Base-by-base conservation (phyloP, 2,888 invertebrate species). In the Epinotia ramella region DNA sequence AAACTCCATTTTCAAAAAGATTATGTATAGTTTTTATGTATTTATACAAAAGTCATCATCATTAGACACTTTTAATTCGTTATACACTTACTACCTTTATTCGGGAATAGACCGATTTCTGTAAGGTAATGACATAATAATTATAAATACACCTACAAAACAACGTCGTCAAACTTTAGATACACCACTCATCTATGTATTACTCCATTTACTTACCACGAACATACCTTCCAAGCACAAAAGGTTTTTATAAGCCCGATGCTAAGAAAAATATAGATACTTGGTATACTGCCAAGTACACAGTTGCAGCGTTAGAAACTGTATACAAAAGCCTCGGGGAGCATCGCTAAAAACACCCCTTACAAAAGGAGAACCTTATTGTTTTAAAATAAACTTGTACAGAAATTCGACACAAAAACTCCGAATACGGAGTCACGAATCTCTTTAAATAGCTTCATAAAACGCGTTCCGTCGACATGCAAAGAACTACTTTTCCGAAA, bases 391-490 rank as follows among this genome's bases (percentile, higher is more conserved):
- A 69, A 69, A 69, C 56, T 73, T 68, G n/a, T 74, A 33, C 59
- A 59, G 57, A 46, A 66, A 78, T 82, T 75, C 78, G 78, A 65
- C 73, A 68, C 77, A 81, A 84, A 82, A 81, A 80, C 80, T 80
- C 79, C 73, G 76, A 64, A 79, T 78, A 68, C 56, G n/a, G 33
- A 62, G 79, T 81, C 82, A 82, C 77, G 80, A 81, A 83, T 80
- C 78, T 73, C 69, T 74, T 78, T 67, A 81, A 84, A 86, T 83
- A 80, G 81, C 82, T 81, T 77, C 81, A 83, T 83, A 84, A 83
- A 86, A 84, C 80, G 81, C 81, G 72, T 82, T 81, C 80, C 67
- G 77, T 66, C 78, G 57, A 49, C 60, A 67, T 56, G 56, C 63
- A 63, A 68, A 40, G 4, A 18, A 67, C 13, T 6, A 2, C 16